phyloP scores from a whole-genome alignment of 2,888 invertebrate species.

The Gastracanthus pulcherrimus region DNA sequence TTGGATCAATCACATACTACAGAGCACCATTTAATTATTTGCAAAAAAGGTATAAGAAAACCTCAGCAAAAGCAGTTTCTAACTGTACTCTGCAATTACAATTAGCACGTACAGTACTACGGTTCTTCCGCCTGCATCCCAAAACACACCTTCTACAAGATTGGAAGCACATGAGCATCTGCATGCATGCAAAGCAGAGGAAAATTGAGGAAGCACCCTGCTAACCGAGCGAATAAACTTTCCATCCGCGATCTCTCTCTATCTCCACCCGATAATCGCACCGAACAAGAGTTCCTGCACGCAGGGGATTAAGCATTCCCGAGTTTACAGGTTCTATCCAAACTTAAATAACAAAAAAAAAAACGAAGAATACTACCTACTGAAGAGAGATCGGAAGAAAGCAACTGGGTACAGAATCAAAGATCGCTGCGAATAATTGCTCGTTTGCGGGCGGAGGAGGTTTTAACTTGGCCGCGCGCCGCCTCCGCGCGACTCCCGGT shows the following conservation, averaged over 20 bases:
- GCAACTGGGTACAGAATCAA: not conserved
- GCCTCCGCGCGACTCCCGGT: slow-evolving; percentile 76
- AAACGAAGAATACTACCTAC: not conserved
- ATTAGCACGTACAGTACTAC: not conserved
- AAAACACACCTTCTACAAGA: slow-evolving; percentile 4
- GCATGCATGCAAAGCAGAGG: not conserved
- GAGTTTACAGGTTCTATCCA: not conserved
- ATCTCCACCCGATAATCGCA: not conserved
- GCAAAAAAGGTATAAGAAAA: no score
- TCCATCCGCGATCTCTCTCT: not conserved
- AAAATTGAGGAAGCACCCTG: slow-evolving; percentile 2
- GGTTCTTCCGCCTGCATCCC: not conserved
- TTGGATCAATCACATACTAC: no score
- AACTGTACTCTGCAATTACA: not conserved
- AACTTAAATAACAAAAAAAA: not conserved
- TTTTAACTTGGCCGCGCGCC: slow-evolving; percentile 74
- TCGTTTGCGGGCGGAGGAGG: slow-evolving; percentile 76
- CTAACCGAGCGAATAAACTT: slow-evolving; percentile 5
- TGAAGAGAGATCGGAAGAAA: not conserved
- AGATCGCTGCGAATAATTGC: slow-evolving; percentile 69
- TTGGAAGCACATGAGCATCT: not conserved
- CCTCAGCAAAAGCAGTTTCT: no score
- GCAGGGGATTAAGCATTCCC: not conserved
- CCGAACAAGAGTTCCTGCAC: no score
- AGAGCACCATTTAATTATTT: no score